Evolutionary conservation across 2,888 invertebrate genomes (phyloP).

Genomic region (Catocala sponsa): DNA sequence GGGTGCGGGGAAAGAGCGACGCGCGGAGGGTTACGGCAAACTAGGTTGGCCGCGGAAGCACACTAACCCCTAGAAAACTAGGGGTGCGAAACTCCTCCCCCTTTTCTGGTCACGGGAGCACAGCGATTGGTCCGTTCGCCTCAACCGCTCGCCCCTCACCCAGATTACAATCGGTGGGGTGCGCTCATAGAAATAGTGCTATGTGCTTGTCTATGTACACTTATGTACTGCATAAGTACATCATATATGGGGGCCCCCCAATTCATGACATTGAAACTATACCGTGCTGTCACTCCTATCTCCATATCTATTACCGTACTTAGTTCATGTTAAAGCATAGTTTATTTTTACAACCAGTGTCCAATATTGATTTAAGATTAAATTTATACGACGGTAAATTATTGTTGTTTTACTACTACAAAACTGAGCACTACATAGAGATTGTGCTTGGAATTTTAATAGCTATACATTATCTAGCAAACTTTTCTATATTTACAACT

Average conservation of each 20-base stretch:
- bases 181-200: conserved; percentile 87
- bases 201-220: conserved; percentile 78
- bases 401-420: background rate
- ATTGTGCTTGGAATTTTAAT: too few species aligned
- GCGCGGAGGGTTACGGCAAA: conserved; percentile 81
- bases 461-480: too few species aligned
- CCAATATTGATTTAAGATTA: background rate
- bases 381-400: background rate
- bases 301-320: conserved; percentile 20
- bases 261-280: conserved; percentile 81
- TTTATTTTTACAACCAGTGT: background rate
- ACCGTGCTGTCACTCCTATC: conserved; percentile 41
- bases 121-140: conserved; percentile 85
- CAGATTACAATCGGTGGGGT: conserved; percentile 88
- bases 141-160: conserved; percentile 83
- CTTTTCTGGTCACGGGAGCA: conserved; percentile 87
- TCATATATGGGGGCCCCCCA: conserved; percentile 75
- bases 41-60: conserved; percentile 88
- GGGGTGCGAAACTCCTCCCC: conserved; percentile 88
- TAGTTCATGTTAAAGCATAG: background rate
- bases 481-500: too few species aligned
- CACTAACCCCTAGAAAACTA: conserved; percentile 89
- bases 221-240: conserved; percentile 73
- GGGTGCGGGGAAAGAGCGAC: conserved; percentile 72
- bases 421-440: background rate